Base-by-base conservation (phyloP, 2,113 vertebrate species). In the Calyptommatus sinebrachiatus region DNA sequence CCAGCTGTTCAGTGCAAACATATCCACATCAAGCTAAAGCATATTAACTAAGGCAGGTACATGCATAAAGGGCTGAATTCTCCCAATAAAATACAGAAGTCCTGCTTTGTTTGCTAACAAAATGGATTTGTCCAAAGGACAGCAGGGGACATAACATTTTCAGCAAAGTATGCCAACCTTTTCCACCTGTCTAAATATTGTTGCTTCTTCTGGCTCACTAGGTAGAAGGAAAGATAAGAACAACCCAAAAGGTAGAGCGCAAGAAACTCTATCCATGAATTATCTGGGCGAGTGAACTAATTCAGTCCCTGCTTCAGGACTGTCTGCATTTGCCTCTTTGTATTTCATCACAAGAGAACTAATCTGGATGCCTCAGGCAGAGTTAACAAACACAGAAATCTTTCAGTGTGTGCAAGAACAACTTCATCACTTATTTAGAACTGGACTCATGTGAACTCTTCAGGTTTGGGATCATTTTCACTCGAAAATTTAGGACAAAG, bases 381-480 rank as follows among this genome's bases (percentile, higher is more conserved):
- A 78, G 53, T 67, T 41, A 41, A 28, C 29, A 61, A 61, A 61
- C 11, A 9, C 67, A 78, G 66, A 24, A 57, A n/a, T 45, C 9
- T 71, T 46, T 46, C 53, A 78, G 26, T 11, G n/a, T 35, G 16
- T 35, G 14, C 63, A 57, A 57, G 48, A 57, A 80, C 50, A 68
- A 24, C 65, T 26, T 50, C 67, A 48, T 76, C 53, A 62, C 8
- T 70, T 76, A 70, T 81, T 81, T 81, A 81, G n/a, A 61, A 61
- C n/a, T 48, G 53, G 53, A 61, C 66, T 76, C 35, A 10, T 61
- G 21, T 62, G 67, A 62, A 76, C n/a, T 31, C 72, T 29, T 74
- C 65, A 62, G 50, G 31, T 22, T 21, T 24, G 16, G 18, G 61
- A 28, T 67, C 29, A 41, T 7, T 76, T 75, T 75, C 41, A 24